Conservation (phyloP, 2,113 vertebrate species). For the Mobula hypostoma region DNA sequence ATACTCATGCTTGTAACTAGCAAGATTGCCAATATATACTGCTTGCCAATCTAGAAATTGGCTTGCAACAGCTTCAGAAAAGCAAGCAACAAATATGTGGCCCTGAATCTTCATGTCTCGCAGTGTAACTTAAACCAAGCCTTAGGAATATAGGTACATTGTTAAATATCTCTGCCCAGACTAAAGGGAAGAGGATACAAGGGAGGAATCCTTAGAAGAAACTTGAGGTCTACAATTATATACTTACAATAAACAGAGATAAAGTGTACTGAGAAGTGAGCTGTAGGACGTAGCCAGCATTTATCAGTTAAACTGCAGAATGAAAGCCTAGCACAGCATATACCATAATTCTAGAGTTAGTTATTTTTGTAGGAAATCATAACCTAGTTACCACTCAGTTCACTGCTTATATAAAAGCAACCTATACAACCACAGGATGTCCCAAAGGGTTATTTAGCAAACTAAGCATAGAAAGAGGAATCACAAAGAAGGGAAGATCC, state of each 20-base stretch:
- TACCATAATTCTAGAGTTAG: not conserved
- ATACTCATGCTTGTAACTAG: not conserved
- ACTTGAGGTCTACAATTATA: not conserved
- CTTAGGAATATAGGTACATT: not conserved
- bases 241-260: not conserved
- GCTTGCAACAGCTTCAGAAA: not conserved
- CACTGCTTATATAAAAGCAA: too few species aligned
- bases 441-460: too few species aligned
- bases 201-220: not conserved
- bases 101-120: not conserved
- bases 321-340: not conserved
- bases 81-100: not conserved
- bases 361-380: not conserved
- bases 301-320: not conserved
- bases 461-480: too few species aligned
- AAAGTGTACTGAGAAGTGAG: not conserved
- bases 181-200: not conserved
- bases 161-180: not conserved
- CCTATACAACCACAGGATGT: too few species aligned
- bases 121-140: not conserved
- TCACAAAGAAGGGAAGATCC: too few species aligned
- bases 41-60: not conserved
- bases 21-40: not conserved
- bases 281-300: not conserved
- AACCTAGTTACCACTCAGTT: too few species aligned